Evolutionary conservation across 2,113 vertebrate species (phyloP).

Genomic region (Xyliphius kryptos): DNA sequence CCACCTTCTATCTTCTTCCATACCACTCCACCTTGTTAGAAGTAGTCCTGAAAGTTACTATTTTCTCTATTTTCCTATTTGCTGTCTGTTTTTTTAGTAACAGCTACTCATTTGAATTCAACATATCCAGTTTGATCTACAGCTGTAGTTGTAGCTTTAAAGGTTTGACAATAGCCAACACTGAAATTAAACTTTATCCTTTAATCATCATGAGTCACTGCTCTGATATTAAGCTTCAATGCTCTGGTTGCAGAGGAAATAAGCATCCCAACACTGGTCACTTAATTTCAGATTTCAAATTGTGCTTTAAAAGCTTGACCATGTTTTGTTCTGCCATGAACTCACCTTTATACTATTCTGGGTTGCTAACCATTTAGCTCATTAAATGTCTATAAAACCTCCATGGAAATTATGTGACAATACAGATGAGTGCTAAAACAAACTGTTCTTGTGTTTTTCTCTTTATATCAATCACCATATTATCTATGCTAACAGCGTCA

Average conservation of each 20-base stretch:
- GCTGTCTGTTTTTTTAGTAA: background rate
- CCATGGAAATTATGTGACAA: background rate
- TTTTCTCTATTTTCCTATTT: background rate
- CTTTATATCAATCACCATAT: background rate
- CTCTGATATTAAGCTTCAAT: background rate
- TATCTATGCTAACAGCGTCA: background rate
- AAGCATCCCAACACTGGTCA: background rate
- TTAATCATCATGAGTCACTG: background rate
- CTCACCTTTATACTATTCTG: background rate
- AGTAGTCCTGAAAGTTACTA: background rate
- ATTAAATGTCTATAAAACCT: background rate
- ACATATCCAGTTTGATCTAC: background rate
- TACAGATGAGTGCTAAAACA: background rate
- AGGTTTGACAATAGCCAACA: background rate
- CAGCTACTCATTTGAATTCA: background rate
- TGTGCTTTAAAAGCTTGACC: background rate
- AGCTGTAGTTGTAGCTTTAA: background rate
- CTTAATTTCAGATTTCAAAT: background rate
- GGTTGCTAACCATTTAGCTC: background rate
- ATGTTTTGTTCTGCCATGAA: background rate
- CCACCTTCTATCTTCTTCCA: conserved; percentile 1
- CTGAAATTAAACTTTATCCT: background rate
- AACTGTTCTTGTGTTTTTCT: background rate
- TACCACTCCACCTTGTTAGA: background rate
- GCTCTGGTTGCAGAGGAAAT: background rate